Conservation (phyloP, 2,888 invertebrate genomes). For the Bembecia ichneumoniformis region DNA sequence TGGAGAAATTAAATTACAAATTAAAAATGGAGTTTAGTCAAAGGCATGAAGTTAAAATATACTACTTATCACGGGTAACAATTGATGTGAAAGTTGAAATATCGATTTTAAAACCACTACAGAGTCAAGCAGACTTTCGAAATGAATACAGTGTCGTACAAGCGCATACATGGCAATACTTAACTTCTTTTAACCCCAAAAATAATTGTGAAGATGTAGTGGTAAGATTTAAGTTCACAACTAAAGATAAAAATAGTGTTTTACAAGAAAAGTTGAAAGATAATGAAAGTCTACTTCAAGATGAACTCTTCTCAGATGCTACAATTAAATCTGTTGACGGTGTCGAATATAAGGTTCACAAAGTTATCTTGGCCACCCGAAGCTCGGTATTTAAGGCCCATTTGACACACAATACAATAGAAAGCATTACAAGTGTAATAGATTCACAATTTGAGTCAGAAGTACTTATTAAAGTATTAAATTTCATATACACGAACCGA, state of each 20-base stretch:
- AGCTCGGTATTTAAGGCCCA: slow-evolving; percentile 59
- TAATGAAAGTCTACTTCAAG: slow-evolving; percentile 49
- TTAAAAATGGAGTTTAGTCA: slow-evolving; percentile 59
- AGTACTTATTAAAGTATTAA: slow-evolving; percentile 48
- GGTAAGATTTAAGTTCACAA: slow-evolving; percentile 55
- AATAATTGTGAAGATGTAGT: slow-evolving; percentile 43
- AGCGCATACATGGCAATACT: slow-evolving; percentile 60
- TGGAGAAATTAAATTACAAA: slow-evolving; percentile 38
- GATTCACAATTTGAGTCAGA: slow-evolving; percentile 54
- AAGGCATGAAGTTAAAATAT: slow-evolving; percentile 52
- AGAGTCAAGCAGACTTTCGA: slow-evolving; percentile 53
- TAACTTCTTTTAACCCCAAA: slow-evolving; percentile 51
- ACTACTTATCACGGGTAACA: slow-evolving; percentile 46
- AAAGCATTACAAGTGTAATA: slow-evolving; percentile 49
- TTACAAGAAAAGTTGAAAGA: slow-evolving; percentile 50
- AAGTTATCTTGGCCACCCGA: slow-evolving; percentile 53
- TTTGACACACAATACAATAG: slow-evolving; percentile 59
- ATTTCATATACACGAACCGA: slow-evolving; percentile 58
- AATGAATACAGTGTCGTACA: slow-evolving; percentile 56
- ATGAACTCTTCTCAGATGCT: slow-evolving; percentile 54
- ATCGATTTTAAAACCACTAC: slow-evolving; percentile 50
- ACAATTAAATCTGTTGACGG: slow-evolving; percentile 53
- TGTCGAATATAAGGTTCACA: slow-evolving; percentile 51
- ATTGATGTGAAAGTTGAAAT: slow-evolving; percentile 53
- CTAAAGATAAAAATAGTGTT: slow-evolving; percentile 54